phyloP scores from a whole-genome alignment of 2,888 invertebrate species.

The Ferrisia virgata region DNA sequence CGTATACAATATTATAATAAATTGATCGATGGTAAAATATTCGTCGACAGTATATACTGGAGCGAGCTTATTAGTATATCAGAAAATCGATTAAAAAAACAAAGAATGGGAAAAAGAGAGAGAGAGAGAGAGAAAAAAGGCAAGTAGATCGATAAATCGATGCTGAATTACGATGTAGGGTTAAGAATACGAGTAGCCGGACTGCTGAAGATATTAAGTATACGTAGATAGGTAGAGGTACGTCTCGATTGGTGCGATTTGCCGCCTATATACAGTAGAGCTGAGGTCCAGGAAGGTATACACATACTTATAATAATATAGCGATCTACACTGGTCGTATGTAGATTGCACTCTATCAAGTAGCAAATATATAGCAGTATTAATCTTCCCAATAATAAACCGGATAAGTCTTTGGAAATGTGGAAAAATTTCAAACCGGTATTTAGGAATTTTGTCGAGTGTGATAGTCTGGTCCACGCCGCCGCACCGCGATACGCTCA shows the following conservation, averaged over 20 bases:
- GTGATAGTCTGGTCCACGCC: not conserved
- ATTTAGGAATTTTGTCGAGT: conserved; percentile 10
- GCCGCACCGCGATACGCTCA: too few species aligned
- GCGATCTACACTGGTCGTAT: not conserved
- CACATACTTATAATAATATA: too few species aligned
- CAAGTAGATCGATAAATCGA: not conserved
- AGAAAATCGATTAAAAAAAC: not conserved
- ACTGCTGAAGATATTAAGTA: too few species aligned
- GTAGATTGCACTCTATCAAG: conserved; percentile 13
- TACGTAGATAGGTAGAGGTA: too few species aligned
- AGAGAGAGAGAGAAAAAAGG: not conserved
- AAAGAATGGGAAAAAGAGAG: not conserved
- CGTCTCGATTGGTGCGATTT: not conserved
- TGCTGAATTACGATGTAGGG: not conserved
- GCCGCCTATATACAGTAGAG: too few species aligned
- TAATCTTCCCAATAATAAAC: conserved; percentile 16
- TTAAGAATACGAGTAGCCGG: too few species aligned
- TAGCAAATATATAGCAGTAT: conserved; percentile 15
- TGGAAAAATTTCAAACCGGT: conserved; percentile 13
- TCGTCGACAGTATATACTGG: not conserved
- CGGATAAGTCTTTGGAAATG: conserved; percentile 18
- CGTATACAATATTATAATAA: not conserved
- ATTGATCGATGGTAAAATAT: not conserved
- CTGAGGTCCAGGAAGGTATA: too few species aligned
- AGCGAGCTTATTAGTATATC: not conserved